Conservation (phyloP, 2,113 vertebrate species). For the Dipodomys stephensi region DNA sequence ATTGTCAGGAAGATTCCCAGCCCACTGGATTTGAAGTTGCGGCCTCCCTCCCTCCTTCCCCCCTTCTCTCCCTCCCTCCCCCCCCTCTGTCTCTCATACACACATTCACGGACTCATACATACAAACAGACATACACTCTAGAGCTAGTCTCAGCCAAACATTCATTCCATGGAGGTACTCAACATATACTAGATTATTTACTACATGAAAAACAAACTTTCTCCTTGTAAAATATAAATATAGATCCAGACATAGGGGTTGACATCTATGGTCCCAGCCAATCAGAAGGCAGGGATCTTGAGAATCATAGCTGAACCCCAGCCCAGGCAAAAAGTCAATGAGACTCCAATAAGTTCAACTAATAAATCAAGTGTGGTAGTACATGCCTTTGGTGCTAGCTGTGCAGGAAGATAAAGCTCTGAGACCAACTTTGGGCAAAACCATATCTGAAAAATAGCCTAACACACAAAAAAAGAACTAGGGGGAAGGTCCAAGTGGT, state of each 20-base stretch:
- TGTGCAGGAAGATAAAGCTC: too few relatives aligned
- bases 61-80: neutral
- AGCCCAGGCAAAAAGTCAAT: too few relatives aligned
- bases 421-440: too few relatives aligned
- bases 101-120: neutral
- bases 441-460: too few relatives aligned
- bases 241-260: too few relatives aligned
- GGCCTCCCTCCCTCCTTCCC: neutral
- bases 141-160: slow-evolving; percentile 2
- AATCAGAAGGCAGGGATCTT: too few relatives aligned
- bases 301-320: too few relatives aligned
- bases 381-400: too few relatives aligned
- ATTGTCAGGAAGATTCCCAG: slow-evolving; percentile 72
- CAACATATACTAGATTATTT: neutral
- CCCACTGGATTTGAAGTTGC: slow-evolving; percentile 45
- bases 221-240: neutral
- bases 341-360: too few relatives aligned
- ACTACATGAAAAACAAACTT: neutral
- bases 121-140: neutral
- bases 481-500: neutral
- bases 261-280: too few relatives aligned
- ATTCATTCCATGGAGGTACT: neutral
- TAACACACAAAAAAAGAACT: neutral
- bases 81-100: neutral
- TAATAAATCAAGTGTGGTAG: too few relatives aligned